These are phyloP conservation scores for Abscondita cerata DNA, from an alignment of 2,888 invertebrate species.

Conservation along the genomic window DNA sequence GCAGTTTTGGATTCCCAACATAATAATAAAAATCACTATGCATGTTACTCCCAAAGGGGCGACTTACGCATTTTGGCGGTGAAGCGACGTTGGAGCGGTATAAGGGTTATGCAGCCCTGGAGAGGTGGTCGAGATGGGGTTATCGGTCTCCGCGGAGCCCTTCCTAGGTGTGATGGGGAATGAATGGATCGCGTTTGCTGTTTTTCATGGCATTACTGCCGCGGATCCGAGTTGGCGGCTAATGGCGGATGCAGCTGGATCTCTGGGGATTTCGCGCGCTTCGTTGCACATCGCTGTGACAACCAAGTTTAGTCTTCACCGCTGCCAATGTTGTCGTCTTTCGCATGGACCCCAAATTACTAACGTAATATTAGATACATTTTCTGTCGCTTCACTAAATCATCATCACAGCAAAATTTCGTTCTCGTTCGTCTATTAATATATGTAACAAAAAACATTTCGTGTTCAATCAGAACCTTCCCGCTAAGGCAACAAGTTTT, in stretches of 20 bases:
- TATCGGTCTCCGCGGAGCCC: slow-evolving; percentile 64
- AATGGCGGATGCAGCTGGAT: slow-evolving; percentile 52
- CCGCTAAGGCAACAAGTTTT: too few species aligned
- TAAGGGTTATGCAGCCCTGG: slow-evolving; percentile 60
- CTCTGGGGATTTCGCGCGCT: slow-evolving; percentile 63
- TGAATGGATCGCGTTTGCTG: slow-evolving; percentile 51
- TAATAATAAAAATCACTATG: slow-evolving; percentile 63
- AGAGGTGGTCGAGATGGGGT: slow-evolving; percentile 63
- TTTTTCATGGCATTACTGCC: slow-evolving; percentile 54
- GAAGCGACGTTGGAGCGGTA: slow-evolving; percentile 42
- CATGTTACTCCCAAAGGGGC: slow-evolving; percentile 49
- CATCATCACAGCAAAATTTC: slow-evolving; percentile 5
- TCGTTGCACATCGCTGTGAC: slow-evolving; percentile 62
- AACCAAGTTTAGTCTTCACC: slow-evolving; percentile 53
- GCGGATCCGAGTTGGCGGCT: slow-evolving; percentile 49
- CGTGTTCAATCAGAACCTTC: too few species aligned
- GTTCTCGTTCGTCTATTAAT: slow-evolving; percentile 2
- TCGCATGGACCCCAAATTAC: slow-evolving; percentile 18
- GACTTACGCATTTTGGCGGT: slow-evolving; percentile 45
- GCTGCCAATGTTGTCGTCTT: slow-evolving; percentile 20
- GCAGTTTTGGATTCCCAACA: slow-evolving; percentile 49
- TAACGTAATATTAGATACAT: slow-evolving; percentile 18
- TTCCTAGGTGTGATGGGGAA: slow-evolving; percentile 58
- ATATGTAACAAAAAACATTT: slow-evolving; percentile 1
- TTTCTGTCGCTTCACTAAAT: slow-evolving; percentile 10